A percentile compares a stretch with the other conserved stretches of the same genome.
Evolutionary conservation across 37 sponge, comb jelly and placozoan species (phyloP).

Genomic region (Corticium candelabrum): DNA sequence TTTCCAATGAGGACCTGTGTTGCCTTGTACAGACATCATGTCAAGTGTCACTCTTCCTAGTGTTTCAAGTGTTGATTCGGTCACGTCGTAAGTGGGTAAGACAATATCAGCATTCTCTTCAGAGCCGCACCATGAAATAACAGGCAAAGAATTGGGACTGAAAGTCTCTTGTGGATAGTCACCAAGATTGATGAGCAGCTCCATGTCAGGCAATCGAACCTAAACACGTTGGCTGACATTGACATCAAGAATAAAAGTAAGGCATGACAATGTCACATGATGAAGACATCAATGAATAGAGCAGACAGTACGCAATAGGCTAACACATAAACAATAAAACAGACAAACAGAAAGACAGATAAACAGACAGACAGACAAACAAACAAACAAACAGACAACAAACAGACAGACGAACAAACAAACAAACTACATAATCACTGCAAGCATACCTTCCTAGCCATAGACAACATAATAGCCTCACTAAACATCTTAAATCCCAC

Average conservation of each 20-base stretch:
- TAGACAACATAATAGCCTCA: conserved; percentile 69
- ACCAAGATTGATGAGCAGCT: conserved; percentile 86
- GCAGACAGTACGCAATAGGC: no score
- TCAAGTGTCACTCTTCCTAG: conserved; percentile 55
- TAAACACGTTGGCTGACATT: conserved; percentile 24
- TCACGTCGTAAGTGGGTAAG: conserved; percentile 91
- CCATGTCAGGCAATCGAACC: conserved; percentile 86
- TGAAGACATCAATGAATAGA: no score
- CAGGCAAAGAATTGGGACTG: conserved; percentile 28
- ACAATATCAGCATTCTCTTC: conserved; percentile 70
- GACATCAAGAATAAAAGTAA: conserved; percentile 11
- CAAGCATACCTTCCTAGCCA: conserved; percentile 53
- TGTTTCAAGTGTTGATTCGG: conserved; percentile 70
- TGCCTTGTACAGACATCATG: conserved; percentile 50
- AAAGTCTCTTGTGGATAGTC: conserved; percentile 74
- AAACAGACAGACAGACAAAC: no score
- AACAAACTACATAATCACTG: not conserved
- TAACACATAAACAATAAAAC: no score
- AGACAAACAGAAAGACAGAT: no score
- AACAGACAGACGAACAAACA: conserved; percentile 23
- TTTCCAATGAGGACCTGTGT: conserved; percentile 54
- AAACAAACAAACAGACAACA: no score
- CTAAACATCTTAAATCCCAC: conserved; percentile 72
- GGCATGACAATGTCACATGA: no score
- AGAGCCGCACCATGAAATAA: conserved; percentile 95